These are phyloP conservation scores for Lucilia sericata DNA, from an alignment of 1,140 invertebrate species.

Conservation along the genomic window DNA sequence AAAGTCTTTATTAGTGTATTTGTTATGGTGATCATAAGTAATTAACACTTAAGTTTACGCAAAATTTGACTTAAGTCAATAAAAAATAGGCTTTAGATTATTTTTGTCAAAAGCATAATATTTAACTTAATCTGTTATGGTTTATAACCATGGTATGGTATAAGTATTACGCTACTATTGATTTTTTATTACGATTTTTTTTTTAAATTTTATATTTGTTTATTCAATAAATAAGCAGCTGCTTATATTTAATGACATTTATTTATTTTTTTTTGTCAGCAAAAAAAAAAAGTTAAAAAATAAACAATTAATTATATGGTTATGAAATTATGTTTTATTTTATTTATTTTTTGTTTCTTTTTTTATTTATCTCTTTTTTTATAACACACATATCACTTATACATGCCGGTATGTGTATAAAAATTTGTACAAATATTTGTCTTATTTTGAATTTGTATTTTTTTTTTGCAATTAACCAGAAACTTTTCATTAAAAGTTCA, in stretches of 20 bases:
- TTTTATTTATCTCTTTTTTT: neutral
- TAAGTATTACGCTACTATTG: too few relatives aligned
- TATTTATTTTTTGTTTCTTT: neutral
- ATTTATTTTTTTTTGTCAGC: neutral
- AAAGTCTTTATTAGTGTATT: too few relatives aligned
- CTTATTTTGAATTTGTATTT: too few relatives aligned
- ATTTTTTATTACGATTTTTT: neutral
- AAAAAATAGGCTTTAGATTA: too few relatives aligned
- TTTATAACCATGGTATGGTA: too few relatives aligned
- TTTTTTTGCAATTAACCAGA: neutral
- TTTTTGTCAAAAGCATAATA: neutral
- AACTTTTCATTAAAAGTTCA: constrained; percentile 15
- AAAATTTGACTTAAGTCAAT: too few relatives aligned
- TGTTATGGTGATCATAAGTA: too few relatives aligned
- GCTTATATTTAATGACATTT: constrained; percentile 4
- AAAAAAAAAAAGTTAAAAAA: neutral
- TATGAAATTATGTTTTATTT: constrained; percentile 14
- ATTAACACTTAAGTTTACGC: neutral
- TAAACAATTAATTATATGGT: constrained; percentile 18
- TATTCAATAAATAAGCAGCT: neutral
- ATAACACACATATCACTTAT: neutral
- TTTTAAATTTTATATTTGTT: neutral
- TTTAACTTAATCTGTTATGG: neutral
- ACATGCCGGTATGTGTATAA: too few relatives aligned
- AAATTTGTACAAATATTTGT: too few relatives aligned